Evolutionary conservation across 1,140 invertebrate species (phyloP).

Genomic region (Drosophila hydei): DNA sequence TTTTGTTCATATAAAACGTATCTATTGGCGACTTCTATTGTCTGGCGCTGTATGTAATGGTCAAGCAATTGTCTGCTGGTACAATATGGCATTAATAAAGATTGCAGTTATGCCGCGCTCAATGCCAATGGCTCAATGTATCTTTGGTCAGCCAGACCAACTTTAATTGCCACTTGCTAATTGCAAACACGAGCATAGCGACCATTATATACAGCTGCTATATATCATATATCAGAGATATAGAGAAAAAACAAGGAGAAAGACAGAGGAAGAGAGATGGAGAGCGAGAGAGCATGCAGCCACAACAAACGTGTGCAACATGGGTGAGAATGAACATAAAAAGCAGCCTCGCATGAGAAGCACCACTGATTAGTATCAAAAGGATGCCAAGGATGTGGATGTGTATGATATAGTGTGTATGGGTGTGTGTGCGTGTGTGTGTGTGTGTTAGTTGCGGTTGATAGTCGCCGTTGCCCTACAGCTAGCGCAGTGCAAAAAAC

Average conservation of each 20-base stretch:
- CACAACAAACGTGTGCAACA: conserved; percentile 43
- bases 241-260: conserved; percentile 29
- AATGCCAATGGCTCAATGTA: conserved; percentile 50
- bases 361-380: conserved; percentile 77
- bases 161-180: conserved; percentile 80
- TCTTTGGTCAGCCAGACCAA: conserved; percentile 46
- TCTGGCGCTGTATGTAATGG: neutral
- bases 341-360: conserved; percentile 63
- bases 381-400: conserved; percentile 35
- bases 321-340: conserved; percentile 37
- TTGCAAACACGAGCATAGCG: conserved; percentile 62
- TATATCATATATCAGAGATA: conserved; percentile 74
- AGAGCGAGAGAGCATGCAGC: conserved; percentile 31
- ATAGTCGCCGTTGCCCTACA: conserved; percentile 48
- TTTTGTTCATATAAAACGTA: no score
- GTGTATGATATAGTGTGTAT: conserved; percentile 8
- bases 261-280: conserved; percentile 3
- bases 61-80: conserved; percentile 18
- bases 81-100: conserved; percentile 44
- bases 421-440: conserved; percentile 7
- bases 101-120: conserved; percentile 45
- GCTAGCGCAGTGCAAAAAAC: conserved; percentile 69
- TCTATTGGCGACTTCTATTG: no score
- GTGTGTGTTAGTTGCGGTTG: conserved; percentile 56
- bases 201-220: conserved; percentile 64